Evolutionary conservation across 2,888 invertebrate species (phyloP).

Genomic region (Cryptophagus acutangulus): DNA sequence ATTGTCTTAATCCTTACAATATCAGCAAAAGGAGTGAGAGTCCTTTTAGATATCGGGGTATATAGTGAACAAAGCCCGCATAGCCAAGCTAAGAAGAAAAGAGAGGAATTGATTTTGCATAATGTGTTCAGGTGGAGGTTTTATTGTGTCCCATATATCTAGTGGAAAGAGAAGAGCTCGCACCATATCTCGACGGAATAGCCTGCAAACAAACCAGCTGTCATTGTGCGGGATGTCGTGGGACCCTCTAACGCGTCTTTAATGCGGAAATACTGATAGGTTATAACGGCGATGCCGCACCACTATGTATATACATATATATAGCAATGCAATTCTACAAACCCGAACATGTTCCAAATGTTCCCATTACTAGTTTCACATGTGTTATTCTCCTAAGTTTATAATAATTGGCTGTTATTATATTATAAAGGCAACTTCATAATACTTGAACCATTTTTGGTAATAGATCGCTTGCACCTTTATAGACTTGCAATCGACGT

Average conservation of each 20-base stretch:
- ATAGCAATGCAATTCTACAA: conserved; percentile 12
- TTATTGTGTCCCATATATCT: conserved; percentile 50
- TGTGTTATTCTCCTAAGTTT: conserved; percentile 8
- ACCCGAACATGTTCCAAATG: conserved; percentile 14
- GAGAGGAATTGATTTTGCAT: conserved; percentile 52
- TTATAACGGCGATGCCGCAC: conserved; percentile 21
- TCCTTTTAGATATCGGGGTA: conserved; percentile 26
- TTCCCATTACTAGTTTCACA: conserved; percentile 5
- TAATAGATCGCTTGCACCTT: too few relatives aligned
- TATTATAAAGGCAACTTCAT: too few relatives aligned
- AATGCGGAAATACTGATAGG: conserved; percentile 39
- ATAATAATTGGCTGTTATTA: conserved; percentile 3
- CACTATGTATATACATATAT: conserved; percentile 10
- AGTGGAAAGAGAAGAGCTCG: conserved; percentile 36
- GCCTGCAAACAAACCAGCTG: conserved; percentile 48
- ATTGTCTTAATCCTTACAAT: conserved; percentile 44
- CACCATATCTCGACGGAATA: conserved; percentile 42
- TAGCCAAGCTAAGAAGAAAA: conserved; percentile 33
- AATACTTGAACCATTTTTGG: too few relatives aligned
- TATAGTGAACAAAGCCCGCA: conserved; percentile 43
- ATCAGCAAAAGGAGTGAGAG: conserved; percentile 27
- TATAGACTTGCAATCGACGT: too few relatives aligned
- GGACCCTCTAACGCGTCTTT: conserved; percentile 44
- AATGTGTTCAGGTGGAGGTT: conserved; percentile 51
- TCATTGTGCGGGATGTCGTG: conserved; percentile 42